phyloP scores from a whole-genome alignment of 2,888 invertebrate genomes.

The Chrysopilus asiliformis region DNA sequence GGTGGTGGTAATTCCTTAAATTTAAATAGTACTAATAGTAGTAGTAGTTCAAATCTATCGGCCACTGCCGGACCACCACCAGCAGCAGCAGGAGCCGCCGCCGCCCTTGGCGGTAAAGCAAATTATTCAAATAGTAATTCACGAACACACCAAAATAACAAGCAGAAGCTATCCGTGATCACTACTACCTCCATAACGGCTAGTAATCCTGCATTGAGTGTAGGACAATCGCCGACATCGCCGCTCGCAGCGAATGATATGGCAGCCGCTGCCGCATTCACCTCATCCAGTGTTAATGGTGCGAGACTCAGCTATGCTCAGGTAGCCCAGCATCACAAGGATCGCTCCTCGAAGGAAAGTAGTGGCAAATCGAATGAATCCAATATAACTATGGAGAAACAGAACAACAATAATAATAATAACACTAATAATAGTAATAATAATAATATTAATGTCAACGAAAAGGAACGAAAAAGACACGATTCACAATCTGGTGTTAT shows the following conservation, averaged over 20 bases:
- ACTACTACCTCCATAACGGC: constrained; percentile 2
- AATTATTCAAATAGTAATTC: constrained; percentile 24
- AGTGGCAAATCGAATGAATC: constrained; percentile 16
- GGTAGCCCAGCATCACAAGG: constrained; percentile 50
- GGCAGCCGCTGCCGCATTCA: constrained; percentile 5
- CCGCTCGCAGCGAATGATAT: constrained; percentile 7
- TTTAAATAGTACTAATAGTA: constrained; percentile 21
- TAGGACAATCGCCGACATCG: constrained; percentile 19
- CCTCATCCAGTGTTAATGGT: constrained; percentile 20
- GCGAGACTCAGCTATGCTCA: constrained; percentile 48
- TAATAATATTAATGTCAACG: constrained; percentile 12
- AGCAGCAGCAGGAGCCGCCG: too few relatives aligned
- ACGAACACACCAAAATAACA: constrained; percentile 21
- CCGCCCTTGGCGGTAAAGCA: too few relatives aligned
- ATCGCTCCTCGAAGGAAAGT: constrained; percentile 28
- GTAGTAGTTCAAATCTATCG: constrained; percentile 22
- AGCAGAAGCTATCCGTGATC: constrained; percentile 12
- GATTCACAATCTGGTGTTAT: too few relatives aligned
- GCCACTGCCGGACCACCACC: constrained; percentile 25
- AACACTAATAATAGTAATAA: too few relatives aligned
- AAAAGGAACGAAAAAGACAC: constrained; percentile 9
- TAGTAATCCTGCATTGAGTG: constrained; percentile 19
- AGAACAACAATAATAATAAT: constrained; percentile 10
- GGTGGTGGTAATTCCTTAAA: constrained; percentile 11
- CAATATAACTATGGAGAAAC: constrained; percentile 9